Evolutionary conservation across 1,140 invertebrate genomes (phyloP).

Genomic region (Sipha flava): DNA sequence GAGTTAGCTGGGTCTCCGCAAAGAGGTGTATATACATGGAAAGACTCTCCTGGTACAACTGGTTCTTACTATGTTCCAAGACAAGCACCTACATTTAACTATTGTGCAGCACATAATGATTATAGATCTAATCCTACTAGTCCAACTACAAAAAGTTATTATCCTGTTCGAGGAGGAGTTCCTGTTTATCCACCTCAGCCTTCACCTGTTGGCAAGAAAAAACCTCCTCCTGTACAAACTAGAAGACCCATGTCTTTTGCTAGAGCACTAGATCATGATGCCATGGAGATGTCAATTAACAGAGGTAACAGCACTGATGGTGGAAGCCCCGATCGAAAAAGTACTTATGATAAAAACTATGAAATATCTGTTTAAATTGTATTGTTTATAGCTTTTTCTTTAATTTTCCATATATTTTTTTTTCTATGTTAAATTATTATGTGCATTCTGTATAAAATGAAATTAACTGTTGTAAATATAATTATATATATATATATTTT

Average conservation of each 20-base stretch:
- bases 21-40: slow-evolving; percentile 73
- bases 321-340: slow-evolving; percentile 70
- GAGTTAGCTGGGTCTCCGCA: slow-evolving; percentile 76
- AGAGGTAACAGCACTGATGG: slow-evolving; percentile 44
- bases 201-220: slow-evolving; percentile 55
- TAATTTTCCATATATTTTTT: slow-evolving; percentile 2
- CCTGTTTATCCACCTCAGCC: slow-evolving; percentile 55
- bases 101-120: slow-evolving; percentile 45
- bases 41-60: slow-evolving; percentile 56
- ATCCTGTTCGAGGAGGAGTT: slow-evolving; percentile 52
- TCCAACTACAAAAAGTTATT: slow-evolving; percentile 56
- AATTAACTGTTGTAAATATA: slow-evolving; percentile 24
- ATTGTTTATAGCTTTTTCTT: slow-evolving; percentile 10
- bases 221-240: slow-evolving; percentile 44
- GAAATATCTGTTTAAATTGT: slow-evolving; percentile 72
- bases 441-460: slow-evolving; percentile 2
- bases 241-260: slow-evolving; percentile 85
- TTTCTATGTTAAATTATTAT: slow-evolving; percentile 7
- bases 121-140: slow-evolving; percentile 68
- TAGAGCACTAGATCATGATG: slow-evolving; percentile 78
- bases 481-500: neutral
- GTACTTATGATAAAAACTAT: slow-evolving; percentile 91
- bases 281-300: slow-evolving; percentile 56
- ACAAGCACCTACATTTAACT: slow-evolving; percentile 34
- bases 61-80: slow-evolving; percentile 43